phyloP scores from a whole-genome alignment of 2,797 vertebrate species.

The Crypturellus tataupa region DNA sequence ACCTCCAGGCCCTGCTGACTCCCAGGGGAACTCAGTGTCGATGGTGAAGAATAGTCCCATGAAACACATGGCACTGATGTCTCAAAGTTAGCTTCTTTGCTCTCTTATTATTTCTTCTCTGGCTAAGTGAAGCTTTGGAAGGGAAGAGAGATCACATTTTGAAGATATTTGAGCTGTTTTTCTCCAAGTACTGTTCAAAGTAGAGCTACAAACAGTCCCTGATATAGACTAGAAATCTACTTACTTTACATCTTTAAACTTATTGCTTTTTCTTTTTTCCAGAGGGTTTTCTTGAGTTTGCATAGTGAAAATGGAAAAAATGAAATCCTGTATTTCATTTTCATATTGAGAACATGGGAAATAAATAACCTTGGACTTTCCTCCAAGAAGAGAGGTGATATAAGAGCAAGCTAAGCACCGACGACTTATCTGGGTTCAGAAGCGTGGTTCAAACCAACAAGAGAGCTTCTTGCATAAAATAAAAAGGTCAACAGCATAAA shows the following conservation, averaged over 20 bases:
- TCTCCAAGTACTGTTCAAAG: not conserved
- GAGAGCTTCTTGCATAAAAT: slow-evolving; percentile 31
- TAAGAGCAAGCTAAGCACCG: not conserved
- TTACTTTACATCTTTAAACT: not conserved
- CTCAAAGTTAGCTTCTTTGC: not conserved
- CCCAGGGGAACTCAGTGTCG: not conserved
- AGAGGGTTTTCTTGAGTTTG: not conserved
- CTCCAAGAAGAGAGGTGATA: not conserved
- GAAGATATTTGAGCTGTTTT: not conserved
- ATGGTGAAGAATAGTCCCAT: not conserved
- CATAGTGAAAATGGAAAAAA: not conserved
- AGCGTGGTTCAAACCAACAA: not conserved
- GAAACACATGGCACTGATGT: not conserved
- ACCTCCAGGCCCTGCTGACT: not conserved
- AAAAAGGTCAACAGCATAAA: slow-evolving; percentile 68
- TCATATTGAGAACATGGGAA: not conserved
- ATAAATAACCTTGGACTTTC: slow-evolving; percentile 21
- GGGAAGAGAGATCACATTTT: not conserved
- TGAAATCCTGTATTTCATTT: not conserved
- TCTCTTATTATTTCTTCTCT: not conserved
- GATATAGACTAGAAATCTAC: not conserved
- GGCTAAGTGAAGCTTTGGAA: not conserved
- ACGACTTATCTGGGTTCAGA: not conserved
- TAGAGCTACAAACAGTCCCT: not conserved
- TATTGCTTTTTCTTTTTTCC: not conserved